Percentiles rank a stretch among this genome's conserved stretches.
Evolutionary conservation across 2,797 vertebrate genomes (phyloP).

Genomic region (Buceros bicornis): DNA sequence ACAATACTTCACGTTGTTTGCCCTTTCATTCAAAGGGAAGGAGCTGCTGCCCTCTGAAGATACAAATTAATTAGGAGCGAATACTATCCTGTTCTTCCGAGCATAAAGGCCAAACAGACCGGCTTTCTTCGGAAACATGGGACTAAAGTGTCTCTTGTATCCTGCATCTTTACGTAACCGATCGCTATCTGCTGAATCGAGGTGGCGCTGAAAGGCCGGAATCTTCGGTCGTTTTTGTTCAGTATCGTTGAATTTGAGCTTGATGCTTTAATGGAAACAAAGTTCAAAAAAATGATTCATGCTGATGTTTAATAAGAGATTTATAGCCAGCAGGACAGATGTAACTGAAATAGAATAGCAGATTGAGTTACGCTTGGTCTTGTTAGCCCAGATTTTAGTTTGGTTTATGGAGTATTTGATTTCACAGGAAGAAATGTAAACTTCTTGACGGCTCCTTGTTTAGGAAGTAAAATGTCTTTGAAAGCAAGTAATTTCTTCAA

Average conservation of each 20-base stretch:
- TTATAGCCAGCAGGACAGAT: neutral
- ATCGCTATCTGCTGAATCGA: conserved; percentile 26
- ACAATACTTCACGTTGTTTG: conserved; percentile 67
- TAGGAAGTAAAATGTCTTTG: neutral
- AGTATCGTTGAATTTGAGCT: neutral
- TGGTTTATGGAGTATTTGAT: neutral
- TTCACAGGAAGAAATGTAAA: neutral
- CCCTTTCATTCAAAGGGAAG: conserved; percentile 55
- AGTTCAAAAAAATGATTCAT: neutral
- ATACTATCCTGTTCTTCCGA: conserved; percentile 61
- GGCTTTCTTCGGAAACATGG: conserved; percentile 62
- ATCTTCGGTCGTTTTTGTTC: neutral
- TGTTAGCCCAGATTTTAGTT: neutral
- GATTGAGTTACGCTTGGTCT: neutral
- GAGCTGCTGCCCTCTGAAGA: conserved; percentile 70
- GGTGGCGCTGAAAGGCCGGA: conserved; percentile 15
- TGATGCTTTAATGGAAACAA: neutral
- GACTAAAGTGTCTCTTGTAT: conserved; percentile 61
- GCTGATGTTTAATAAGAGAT: neutral
- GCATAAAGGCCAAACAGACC: conserved; percentile 67
- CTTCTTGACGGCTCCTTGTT: neutral
- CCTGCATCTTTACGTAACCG: conserved; percentile 56
- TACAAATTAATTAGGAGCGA: conserved; percentile 70
- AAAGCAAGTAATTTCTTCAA: neutral
- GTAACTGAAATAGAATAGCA: neutral